Percentiles rank a stretch among this genome's conserved stretches.
phyloP scores from a whole-genome alignment of 1,140 invertebrate species.

The Drosophila littoralis region DNA sequence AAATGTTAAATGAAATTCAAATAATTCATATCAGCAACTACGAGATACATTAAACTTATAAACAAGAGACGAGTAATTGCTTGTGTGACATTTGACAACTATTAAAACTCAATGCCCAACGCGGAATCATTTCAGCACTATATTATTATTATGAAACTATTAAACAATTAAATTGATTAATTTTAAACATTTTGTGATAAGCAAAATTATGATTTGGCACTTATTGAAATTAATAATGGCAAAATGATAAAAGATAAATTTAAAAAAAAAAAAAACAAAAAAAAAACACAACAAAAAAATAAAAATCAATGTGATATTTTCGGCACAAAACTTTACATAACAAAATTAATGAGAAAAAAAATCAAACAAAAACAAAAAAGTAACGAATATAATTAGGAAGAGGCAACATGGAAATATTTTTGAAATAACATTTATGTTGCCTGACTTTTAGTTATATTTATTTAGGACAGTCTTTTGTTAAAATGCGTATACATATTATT shows the following conservation, averaged over 20 bases:
- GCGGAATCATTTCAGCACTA: constrained; percentile 19
- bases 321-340: constrained; percentile 79
- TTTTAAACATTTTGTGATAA: constrained; percentile 84
- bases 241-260: constrained; percentile 35
- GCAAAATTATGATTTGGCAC: constrained; percentile 80
- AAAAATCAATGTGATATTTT: constrained; percentile 84
- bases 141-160: constrained; percentile 25
- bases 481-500: constrained; percentile 44
- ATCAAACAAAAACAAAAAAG: constrained; percentile 6
- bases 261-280: constrained; percentile 37
- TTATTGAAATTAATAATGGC: constrained; percentile 37
- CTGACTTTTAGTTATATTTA: constrained; percentile 45
- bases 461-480: constrained; percentile 47
- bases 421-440: constrained; percentile 25
- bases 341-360: constrained; percentile 38
- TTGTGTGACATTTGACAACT: constrained; percentile 1
- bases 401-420: constrained; percentile 45
- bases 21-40: constrained; percentile 63
- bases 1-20: constrained; percentile 21
- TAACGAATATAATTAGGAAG: constrained; percentile 35
- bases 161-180: constrained; percentile 60
- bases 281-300: constrained; percentile 52
- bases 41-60: constrained; percentile 36
- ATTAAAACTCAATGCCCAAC: constrained; percentile 5
- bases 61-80: constrained; percentile 34